These are phyloP conservation scores for Oasisia sp. DNA, from an alignment of 2,888 invertebrate genomes.

Conservation along the genomic window DNA sequence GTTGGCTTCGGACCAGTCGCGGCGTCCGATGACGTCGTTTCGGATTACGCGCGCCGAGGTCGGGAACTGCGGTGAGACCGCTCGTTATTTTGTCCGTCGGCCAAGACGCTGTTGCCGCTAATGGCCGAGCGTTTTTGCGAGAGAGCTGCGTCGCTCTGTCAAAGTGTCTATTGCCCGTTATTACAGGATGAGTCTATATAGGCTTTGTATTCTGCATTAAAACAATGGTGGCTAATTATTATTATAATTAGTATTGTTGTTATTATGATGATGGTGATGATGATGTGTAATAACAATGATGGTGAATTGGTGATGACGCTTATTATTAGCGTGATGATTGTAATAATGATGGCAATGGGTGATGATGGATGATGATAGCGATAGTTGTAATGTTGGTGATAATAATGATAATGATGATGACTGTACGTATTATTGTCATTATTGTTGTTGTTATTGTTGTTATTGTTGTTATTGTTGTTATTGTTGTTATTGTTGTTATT, in stretches of 20 bases:
- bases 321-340: too few relatives aligned
- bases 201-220: neutral
- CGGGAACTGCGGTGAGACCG: slow-evolving; percentile 4
- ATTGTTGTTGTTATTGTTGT: too few relatives aligned
- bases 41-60: neutral
- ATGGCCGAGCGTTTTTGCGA: neutral
- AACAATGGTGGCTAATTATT: neutral
- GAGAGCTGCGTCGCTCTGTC: neutral
- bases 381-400: too few relatives aligned
- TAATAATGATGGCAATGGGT: too few relatives aligned
- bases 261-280: neutral
- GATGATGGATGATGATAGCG: too few relatives aligned
- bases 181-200: neutral
- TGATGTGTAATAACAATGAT: too few relatives aligned
- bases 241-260: neutral
- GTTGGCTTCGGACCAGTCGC: neutral
- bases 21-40: neutral
- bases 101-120: neutral
- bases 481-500: too few relatives aligned
- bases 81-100: neutral
- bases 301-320: too few relatives aligned
- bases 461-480: neutral
- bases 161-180: neutral
- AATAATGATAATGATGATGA: too few relatives aligned
- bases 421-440: too few relatives aligned